A percentile compares a stretch with the other conserved stretches of the same genome.
Conservation (phyloP, 2,888 invertebrate species). For the Acanthoscelides obtectus region DNA sequence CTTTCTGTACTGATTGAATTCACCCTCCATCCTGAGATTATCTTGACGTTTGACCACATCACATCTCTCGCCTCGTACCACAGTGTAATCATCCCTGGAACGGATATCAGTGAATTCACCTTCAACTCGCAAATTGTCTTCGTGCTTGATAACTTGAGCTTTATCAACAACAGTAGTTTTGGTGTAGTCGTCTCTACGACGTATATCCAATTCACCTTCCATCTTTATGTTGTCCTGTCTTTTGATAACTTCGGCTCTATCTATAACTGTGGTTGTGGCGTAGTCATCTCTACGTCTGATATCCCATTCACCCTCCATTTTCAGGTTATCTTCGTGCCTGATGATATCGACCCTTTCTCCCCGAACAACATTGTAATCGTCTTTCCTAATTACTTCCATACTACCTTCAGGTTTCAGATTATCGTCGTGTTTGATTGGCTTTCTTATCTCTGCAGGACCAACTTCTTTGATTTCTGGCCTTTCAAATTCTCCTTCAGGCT, state of each 20-base stretch:
- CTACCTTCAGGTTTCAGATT: conserved; percentile 55
- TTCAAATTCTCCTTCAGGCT: conserved; percentile 53
- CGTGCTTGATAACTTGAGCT: conserved; percentile 55
- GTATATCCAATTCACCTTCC: conserved; percentile 40
- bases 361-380: conserved; percentile 53
- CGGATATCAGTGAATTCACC: conserved; percentile 33
- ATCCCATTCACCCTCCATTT: conserved; percentile 53
- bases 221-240: conserved; percentile 64
- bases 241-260: conserved; percentile 56
- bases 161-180: conserved; percentile 50
- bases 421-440: conserved; percentile 49
- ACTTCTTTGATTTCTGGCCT: conserved; percentile 39
- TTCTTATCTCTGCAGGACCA: conserved; percentile 58
- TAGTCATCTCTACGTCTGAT: conserved; percentile 48
- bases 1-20: conserved; percentile 40
- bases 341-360: conserved; percentile 58
- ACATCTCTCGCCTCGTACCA: conserved; percentile 56
- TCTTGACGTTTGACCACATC: conserved; percentile 50
- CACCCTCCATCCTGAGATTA: conserved; percentile 54
- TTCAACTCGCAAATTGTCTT: conserved; percentile 61
- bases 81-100: conserved; percentile 52
- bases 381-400: conserved; percentile 50
- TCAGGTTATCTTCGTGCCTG: conserved; percentile 48
- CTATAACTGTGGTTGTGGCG: conserved; percentile 53
- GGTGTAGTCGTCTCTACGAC: conserved; percentile 52